A percentile compares a stretch with the other conserved stretches of the same genome.
Conservation (phyloP, 2,797 vertebrate genomes). For the Enoplosus armatus region DNA sequence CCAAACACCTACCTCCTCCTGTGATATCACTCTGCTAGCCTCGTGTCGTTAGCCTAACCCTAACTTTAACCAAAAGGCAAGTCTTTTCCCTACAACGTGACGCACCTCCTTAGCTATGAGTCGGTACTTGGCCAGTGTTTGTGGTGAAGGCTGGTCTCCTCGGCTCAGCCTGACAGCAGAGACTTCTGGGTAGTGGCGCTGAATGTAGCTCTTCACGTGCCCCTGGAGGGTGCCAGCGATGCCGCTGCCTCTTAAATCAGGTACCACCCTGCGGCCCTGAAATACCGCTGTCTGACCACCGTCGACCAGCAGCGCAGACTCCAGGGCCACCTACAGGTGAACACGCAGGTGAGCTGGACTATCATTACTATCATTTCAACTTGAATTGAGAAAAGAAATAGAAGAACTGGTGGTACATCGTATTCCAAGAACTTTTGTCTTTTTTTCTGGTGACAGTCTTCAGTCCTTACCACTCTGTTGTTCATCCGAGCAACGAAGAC, state of each 20-base stretch:
- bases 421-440: neutral
- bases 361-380: too few relatives aligned
- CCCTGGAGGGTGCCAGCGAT: slow-evolving; percentile 1
- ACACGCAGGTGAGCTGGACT: neutral
- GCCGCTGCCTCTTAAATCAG: slow-evolving; percentile 19
- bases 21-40: too few relatives aligned
- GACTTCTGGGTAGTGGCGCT: slow-evolving; percentile 7
- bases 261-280: slow-evolving; percentile 34
- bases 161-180: slow-evolving; percentile 14
- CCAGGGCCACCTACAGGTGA: slow-evolving; percentile 36
- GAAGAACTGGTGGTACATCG: too few relatives aligned
- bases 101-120: slow-evolving; percentile 33
- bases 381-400: too few relatives aligned
- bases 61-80: too few relatives aligned
- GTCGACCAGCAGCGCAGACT: slow-evolving; percentile 19
- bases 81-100: neutral
- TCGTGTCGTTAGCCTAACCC: too few relatives aligned
- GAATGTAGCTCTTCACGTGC: slow-evolving; percentile 9
- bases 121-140: slow-evolving; percentile 13
- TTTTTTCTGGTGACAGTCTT: neutral
- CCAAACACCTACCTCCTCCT: too few relatives aligned
- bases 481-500: slow-evolving; percentile 9
- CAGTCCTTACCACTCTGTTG: slow-evolving; percentile 24
- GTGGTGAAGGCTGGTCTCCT: slow-evolving; percentile 4
- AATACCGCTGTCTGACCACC: slow-evolving; percentile 8